Evolutionary conservation across 2,113 vertebrate species (phyloP).

Genomic region (Mesitornis unicolor): DNA sequence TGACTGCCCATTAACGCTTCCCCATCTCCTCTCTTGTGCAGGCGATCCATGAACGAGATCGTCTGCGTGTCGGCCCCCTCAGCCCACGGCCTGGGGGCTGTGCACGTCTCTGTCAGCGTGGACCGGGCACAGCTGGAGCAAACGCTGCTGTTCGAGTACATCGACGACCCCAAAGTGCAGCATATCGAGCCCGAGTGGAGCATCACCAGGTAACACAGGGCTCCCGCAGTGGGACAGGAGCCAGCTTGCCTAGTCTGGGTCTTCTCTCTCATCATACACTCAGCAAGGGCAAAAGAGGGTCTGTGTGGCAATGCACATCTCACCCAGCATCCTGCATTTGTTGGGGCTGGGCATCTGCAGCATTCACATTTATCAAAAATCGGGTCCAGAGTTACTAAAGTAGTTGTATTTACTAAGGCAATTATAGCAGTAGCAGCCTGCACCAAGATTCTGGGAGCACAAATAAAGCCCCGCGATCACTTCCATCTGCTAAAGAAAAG

Average conservation of each 20-base stretch:
- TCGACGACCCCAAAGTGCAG: conserved; percentile 91
- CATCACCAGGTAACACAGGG: conserved; percentile 85
- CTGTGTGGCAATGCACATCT: neutral
- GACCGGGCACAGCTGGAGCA: conserved; percentile 87
- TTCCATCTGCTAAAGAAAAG: conserved; percentile 1
- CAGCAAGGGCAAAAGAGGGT: neutral
- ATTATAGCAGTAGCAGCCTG: neutral
- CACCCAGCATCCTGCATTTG: neutral
- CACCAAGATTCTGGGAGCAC: neutral
- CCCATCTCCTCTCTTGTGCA: neutral
- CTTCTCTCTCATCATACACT: neutral
- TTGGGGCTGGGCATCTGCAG: neutral
- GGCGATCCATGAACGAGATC: conserved; percentile 90
- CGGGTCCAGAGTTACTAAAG: neutral
- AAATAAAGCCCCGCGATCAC: neutral
- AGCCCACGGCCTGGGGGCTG: conserved; percentile 81
- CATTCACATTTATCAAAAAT: neutral
- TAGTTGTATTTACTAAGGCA: neutral
- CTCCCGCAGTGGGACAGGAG: neutral
- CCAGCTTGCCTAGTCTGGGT: neutral
- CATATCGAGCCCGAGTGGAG: conserved; percentile 97
- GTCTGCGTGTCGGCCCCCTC: conserved; percentile 90
- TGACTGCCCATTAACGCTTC: neutral
- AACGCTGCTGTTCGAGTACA: conserved; percentile 91
- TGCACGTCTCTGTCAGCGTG: conserved; percentile 88